Evolutionary conservation across 2,113 vertebrate species (phyloP), one percentile per base, ranked within the genome.

Genomic region (Zosterops hypoxanthus): DNA sequence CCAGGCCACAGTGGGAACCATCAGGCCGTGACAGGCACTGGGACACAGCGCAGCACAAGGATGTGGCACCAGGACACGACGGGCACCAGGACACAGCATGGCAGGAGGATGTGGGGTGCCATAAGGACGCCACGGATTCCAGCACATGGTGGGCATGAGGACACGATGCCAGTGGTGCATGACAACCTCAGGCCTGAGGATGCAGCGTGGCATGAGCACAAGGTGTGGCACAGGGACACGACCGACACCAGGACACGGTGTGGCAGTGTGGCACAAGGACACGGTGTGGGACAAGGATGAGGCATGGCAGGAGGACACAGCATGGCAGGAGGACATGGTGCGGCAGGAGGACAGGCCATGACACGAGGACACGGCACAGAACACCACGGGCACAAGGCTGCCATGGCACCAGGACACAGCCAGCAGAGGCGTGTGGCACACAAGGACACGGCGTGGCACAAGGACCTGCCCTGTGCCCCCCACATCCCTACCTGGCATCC

Each of bases 141-240:
- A 26, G 52, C 20, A 14, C 6, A 11, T 0, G 2, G 4, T 4
- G 47, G 68, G 7, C 36, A 9, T 0, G 2, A 20, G 49, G 55
- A 42, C 11, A n/a, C 0, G 6, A 5, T 2, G 75, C 24, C 42
- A 9, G 6, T 0, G 16, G 61, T 1, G 28, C 16, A 0, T 0
- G 13, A 25, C 22, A 31, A 19, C 60, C 11, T 14, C 46, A 31
- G 61, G n/a, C 39, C 11, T 1, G 21, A 34, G n/a, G 70, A 46
- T 1, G 8, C 29, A 3, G 61, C 4, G 3, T 0, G 13, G 33
- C 15, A 8, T 4, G 4, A 42, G 41, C 29, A 21, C 65, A 6
- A 14, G 33, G n/a, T 5, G 33, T 11, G 29, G 63, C 29, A 33
- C 20, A 8, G 29, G 64, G 64, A 66, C 64, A 47, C 20, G 9